These are phyloP conservation scores for Hyperoplus immaculatus DNA, from an alignment of 2,797 vertebrate species.

Conservation along the genomic window DNA sequence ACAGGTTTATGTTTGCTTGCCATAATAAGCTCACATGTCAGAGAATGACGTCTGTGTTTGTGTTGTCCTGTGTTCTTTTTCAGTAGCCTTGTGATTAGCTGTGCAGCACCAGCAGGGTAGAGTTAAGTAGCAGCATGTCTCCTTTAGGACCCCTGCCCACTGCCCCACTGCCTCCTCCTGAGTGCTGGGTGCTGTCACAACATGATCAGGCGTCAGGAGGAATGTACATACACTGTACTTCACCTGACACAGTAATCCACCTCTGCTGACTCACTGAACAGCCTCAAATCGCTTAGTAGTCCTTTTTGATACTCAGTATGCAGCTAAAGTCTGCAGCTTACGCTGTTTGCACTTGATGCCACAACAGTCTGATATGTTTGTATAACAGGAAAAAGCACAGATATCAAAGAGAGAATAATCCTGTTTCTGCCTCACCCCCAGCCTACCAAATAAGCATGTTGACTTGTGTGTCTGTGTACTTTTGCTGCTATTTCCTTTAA, in stretches of 20 bases:
- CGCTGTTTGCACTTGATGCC: slow-evolving; percentile 9
- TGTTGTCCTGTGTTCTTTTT: slow-evolving; percentile 42
- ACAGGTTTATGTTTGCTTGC: slow-evolving; percentile 60
- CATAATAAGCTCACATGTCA: slow-evolving; percentile 59
- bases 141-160: slow-evolving; percentile 37
- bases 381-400: not conserved
- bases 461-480: not conserved
- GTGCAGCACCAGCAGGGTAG: not conserved
- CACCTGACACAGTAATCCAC: slow-evolving; percentile 47
- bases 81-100: slow-evolving; percentile 63
- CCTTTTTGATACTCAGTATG: not conserved
- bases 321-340: too few relatives aligned
- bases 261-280: slow-evolving; percentile 43
- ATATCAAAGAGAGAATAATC: not conserved
- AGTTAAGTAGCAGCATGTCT: slow-evolving; percentile 11
- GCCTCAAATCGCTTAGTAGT: slow-evolving; percentile 23
- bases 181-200: slow-evolving; percentile 73
- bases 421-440: slow-evolving; percentile 3
- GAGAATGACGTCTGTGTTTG: slow-evolving; percentile 46
- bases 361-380: slow-evolving; percentile 18
- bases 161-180: slow-evolving; percentile 32
- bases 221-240: slow-evolving; percentile 66
- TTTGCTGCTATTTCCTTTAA: not conserved
- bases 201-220: slow-evolving; percentile 71
- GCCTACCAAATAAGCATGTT: not conserved